phyloP scores from a whole-genome alignment of 1,140 invertebrate species.

The Anoplolepis gracilipes region DNA sequence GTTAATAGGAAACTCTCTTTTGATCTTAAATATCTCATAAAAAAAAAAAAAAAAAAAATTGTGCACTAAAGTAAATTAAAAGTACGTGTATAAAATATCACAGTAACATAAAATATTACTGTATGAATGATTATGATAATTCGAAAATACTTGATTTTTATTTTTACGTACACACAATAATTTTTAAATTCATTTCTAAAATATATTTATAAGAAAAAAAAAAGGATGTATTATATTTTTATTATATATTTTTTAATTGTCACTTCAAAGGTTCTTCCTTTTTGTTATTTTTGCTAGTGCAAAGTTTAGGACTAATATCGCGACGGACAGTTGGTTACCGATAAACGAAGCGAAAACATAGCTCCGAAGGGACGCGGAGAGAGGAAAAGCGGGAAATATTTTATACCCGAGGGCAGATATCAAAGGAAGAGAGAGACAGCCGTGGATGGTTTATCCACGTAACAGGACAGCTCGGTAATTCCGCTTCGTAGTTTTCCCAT shows the following conservation, averaged over 20 bases:
- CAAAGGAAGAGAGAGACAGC: conserved; percentile 32
- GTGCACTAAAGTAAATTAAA: no score
- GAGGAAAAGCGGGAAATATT: conserved; percentile 42
- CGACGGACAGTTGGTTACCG: conserved; percentile 46
- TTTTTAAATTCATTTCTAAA: neutral
- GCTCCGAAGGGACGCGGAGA: neutral
- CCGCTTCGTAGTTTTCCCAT: conserved; percentile 54
- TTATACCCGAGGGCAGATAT: conserved; percentile 38
- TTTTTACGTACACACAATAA: neutral
- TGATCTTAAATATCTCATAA: no score
- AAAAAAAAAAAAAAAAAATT: no score
- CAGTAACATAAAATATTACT: neutral
- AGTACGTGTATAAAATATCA: neutral
- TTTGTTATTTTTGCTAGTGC: neutral
- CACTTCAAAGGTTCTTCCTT: neutral
- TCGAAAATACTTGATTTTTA: neutral
- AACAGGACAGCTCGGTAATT: conserved; percentile 58
- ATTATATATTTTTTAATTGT: neutral
- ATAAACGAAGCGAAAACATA: conserved; percentile 67
- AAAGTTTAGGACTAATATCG: conserved; percentile 26
- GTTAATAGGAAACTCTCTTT: no score
- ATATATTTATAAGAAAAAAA: neutral
- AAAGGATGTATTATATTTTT: neutral
- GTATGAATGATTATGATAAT: neutral
- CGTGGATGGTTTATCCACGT: conserved; percentile 38